Conservation (phyloP, 2,888 invertebrate species). For the Ischnus inquisitorius region DNA sequence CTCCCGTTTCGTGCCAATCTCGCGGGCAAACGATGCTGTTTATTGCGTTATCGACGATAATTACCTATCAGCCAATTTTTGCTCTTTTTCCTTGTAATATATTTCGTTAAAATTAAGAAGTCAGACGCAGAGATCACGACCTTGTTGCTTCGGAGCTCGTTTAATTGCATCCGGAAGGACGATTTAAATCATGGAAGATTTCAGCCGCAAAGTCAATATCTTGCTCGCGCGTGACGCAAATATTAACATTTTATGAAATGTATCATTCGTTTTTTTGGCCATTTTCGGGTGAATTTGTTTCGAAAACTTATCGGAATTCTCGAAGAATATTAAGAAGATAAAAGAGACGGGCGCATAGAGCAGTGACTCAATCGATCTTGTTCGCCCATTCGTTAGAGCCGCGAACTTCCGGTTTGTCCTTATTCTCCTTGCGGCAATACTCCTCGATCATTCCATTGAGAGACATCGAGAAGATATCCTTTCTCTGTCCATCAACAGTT, state of each 20-base stretch:
- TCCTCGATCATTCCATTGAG: neutral
- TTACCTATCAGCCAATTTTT: neutral
- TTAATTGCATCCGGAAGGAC: conserved; percentile 19
- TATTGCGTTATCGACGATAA: neutral
- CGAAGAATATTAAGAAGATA: neutral
- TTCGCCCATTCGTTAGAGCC: neutral
- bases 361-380: conserved; percentile 7
- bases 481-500: neutral
- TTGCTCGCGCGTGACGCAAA: neutral
- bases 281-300: neutral
- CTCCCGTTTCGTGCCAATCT: neutral
- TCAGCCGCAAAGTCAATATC: neutral
- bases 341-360: neutral
- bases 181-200: neutral
- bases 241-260: neutral
- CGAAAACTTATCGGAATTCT: too few species aligned
- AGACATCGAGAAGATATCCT: neutral
- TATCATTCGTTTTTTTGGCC: neutral
- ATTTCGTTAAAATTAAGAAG: conserved; percentile 4
- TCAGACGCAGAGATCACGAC: neutral
- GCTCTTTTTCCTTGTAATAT: neutral
- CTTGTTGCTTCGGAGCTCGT: conserved; percentile 1
- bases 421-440: conserved; percentile 3
- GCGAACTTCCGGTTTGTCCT: conserved; percentile 7
- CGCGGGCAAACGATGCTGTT: conserved; percentile 5